Percentiles rank a stretch among this genome's conserved stretches.
These are phyloP conservation scores for Erpetoichthys calabaricus DNA, from an alignment of 2,797 vertebrate species.

Conservation along the genomic window DNA sequence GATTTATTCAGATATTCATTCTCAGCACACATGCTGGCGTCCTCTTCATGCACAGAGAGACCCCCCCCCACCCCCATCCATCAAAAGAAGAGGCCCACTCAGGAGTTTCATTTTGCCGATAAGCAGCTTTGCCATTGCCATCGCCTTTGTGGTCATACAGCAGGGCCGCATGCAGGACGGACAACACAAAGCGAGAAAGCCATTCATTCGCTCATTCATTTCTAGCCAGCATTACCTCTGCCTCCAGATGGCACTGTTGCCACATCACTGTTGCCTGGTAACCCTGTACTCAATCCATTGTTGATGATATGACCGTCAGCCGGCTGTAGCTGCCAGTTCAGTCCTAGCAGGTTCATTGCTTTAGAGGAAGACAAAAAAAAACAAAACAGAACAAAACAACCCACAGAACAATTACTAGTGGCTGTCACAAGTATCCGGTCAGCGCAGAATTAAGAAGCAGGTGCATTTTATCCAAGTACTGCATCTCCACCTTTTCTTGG, in stretches of 20 bases:
- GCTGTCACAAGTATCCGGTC: background rate
- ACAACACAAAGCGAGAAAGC: constrained; percentile 11
- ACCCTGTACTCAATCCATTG: constrained; percentile 72
- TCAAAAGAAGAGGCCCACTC: constrained; percentile 10
- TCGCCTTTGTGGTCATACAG: no score
- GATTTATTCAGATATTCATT: no score
- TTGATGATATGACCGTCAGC: constrained; percentile 81
- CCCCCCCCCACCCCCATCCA: constrained; percentile 2
- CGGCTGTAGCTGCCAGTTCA: constrained; percentile 91
- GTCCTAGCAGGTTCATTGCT: constrained; percentile 89
- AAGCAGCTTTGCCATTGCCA: no score
- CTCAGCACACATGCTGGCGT: constrained; percentile 25
- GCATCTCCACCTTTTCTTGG: background rate
- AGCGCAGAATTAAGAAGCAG: background rate
- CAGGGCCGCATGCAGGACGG: constrained; percentile 10
- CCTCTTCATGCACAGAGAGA: constrained; percentile 23
- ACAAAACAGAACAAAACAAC: constrained; percentile 24
- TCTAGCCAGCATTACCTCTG: constrained; percentile 64
- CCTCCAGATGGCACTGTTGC: constrained; percentile 86
- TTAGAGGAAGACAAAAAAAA: constrained; percentile 45
- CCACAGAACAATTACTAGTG: constrained; percentile 11
- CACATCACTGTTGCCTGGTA: constrained; percentile 72
- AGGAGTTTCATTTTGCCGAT: no score
- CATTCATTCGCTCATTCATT: constrained; percentile 10
- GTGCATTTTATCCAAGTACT: background rate